Evolutionary conservation across 2,797 vertebrate genomes (phyloP), one percentile per base, ranked within the genome.

Genomic region (Sebastes nivosus): DNA sequence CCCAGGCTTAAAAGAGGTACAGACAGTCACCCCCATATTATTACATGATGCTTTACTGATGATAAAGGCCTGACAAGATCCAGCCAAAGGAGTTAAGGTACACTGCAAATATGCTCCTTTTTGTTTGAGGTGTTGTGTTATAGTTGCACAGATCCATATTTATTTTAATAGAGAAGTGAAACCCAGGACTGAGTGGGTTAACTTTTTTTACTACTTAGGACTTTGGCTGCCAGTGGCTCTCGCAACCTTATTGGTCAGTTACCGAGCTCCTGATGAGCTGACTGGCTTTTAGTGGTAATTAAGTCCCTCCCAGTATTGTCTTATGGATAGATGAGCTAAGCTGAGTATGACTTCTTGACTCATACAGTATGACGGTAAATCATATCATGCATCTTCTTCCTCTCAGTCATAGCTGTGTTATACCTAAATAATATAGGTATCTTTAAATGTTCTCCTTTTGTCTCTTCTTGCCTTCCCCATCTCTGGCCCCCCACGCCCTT

Each of bases 221-320:
- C 71, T 64, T 79, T 79, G 59, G 75, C 84, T 84, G 80, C 87
- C 79, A 85, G 85, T 81, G 32, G 83, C 77, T 76, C 54, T 80
- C 79, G 68, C 65, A 78, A 70, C 71, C 79, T 84, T 72, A 95
- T 92, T 94, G 93, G 94, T 91, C 87, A 82, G 58, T 77, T 81
- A 69, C 54, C 54, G 64, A 76, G 57, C 85, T 86, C 54, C 78
- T 73, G 55, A 79, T 83, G 72, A 90, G 79, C 80, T 80, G 75
- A 90, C 80, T 91, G 90, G 86, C 74, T 84, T 77, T 14, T 81
- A 52, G 55, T 79, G 67, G 38, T 69, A 78, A 82, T 85, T 66
- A 88, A 78, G 72, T 83, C 81, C 90, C 91, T 91, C 92, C 93
- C 79, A 71, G 67, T 78, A 64, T 84, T 85, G 70, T 86, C 60